A percentile compares a stretch with the other conserved stretches of the same genome.
phyloP scores from a whole-genome alignment of 2,113 vertebrate species.

The Centropristis striata region DNA sequence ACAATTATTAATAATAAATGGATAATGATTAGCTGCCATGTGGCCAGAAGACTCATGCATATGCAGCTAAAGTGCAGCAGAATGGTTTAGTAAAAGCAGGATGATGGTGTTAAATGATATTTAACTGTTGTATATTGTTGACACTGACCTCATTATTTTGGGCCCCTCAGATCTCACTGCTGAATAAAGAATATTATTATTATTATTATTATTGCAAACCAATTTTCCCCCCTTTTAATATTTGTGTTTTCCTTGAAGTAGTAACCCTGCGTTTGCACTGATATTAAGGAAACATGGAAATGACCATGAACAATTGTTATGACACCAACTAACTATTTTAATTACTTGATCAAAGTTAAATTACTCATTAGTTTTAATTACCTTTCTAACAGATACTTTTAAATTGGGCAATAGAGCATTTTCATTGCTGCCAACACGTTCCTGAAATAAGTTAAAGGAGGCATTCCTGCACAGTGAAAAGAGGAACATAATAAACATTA shows the following conservation, averaged over 20 bases:
- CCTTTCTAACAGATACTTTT: too few relatives aligned
- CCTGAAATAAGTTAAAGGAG: too few relatives aligned
- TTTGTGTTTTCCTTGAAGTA: not conserved
- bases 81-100: not conserved
- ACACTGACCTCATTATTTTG: constrained; percentile 5
- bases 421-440: too few relatives aligned
- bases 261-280: not conserved
- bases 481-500: too few relatives aligned
- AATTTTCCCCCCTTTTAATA: not conserved
- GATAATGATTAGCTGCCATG: constrained; percentile 31
- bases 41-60: constrained; percentile 25
- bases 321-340: not conserved
- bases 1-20: constrained; percentile 32
- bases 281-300: not conserved
- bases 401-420: too few relatives aligned
- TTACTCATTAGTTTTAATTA: too few relatives aligned
- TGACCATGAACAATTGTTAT: not conserved
- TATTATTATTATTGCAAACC: not conserved
- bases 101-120: constrained; percentile 17
- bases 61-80: constrained; percentile 10
- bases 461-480: too few relatives aligned
- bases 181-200: not conserved
- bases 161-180: not conserved
- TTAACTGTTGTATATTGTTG: constrained; percentile 2
- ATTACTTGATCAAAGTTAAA: too few relatives aligned